Base-by-base conservation (phyloP, 2,113 vertebrate species). In the sheep (Ovis aries) region DNA sequence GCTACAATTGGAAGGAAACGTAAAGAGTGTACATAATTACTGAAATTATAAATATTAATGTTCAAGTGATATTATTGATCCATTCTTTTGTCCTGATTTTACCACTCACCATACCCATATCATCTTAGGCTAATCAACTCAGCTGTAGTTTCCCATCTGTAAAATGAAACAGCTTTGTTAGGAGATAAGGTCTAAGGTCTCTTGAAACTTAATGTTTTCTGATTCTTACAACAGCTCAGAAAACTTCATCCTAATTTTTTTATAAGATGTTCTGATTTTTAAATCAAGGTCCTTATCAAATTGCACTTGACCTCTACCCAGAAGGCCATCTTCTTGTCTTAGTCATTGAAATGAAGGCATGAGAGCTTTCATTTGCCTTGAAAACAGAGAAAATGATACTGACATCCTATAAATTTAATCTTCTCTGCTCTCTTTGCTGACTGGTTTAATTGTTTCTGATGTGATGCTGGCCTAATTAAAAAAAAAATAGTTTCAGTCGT, bases 261-360 rank as follows among this genome's bases (percentile, higher is more conserved):
- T 57, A 95, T 88, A 62, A 78, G 82, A 48, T 93, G 29, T 64
- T 89, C 74, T 88, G 40, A 91, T 85, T 77, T 97, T 97, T 97
- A 93, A 93, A 91, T 43, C 13, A 71, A 96, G n/a, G 8, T 80
- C 83, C 57, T 95, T 91, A 91, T 97, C 60, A 60, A 97, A 90
- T 48, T 95, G 50, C 7, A 45, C 77, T 91, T 95, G 82, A 91
- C 86, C 80, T 93, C 74, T 71, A 84, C 40, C 50, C 62, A 95
- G 31, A 88, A 90, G 43, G 31, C 19, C 43, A 84, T 27, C 48
- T 88, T 81, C 55, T 80, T 84, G 21, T 82, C 60, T 87, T 43
- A 87, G 92, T 92, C 80, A 64, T 4, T 83, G 85, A 92, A 88
- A 74, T 80, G 50, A 74, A 89, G 59, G 12, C n/a, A 81, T 45